Percentiles rank a stretch among this genome's conserved stretches.
Conservation (phyloP, 2,113 vertebrate genomes). For the Mus spicilegus region DNA sequence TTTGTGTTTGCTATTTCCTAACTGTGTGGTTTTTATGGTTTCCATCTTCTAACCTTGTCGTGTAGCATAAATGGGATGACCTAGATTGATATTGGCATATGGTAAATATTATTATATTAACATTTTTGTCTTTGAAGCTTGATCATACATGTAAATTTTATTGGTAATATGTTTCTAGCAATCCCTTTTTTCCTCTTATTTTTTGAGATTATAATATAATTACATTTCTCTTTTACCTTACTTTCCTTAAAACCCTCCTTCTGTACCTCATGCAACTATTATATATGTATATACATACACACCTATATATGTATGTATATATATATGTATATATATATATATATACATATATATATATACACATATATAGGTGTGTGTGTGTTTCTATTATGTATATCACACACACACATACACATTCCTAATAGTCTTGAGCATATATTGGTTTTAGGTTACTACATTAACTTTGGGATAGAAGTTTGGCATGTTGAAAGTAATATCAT, state of each 20-base stretch:
- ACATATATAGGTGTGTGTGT: too few relatives aligned
- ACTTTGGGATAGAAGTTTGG: conserved; percentile 1
- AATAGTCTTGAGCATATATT: not conserved
- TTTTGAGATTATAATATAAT: not conserved
- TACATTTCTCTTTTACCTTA: not conserved
- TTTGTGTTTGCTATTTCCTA: not conserved
- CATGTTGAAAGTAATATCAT: not conserved
- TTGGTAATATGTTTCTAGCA: conserved; percentile 9
- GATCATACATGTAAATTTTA: not conserved
- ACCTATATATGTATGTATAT: too few relatives aligned
- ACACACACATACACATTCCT: not conserved
- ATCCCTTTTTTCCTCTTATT: not conserved
- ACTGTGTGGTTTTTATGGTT: not conserved
- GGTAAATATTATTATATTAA: conserved; percentile 4
- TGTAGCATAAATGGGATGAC: not conserved
- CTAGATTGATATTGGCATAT: not conserved
- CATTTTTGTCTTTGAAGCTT: not conserved
- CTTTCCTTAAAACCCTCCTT: not conserved
- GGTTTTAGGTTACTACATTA: conserved; percentile 35
- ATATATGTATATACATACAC: not conserved
- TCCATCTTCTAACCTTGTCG: not conserved
- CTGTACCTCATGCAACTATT: fast-evolving
- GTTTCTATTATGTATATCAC: not conserved
- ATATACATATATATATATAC: too few relatives aligned
- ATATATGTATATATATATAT: too few relatives aligned